Base-by-base conservation (phyloP, 2,888 invertebrate species). In the Eristalis arbustorum region DNA sequence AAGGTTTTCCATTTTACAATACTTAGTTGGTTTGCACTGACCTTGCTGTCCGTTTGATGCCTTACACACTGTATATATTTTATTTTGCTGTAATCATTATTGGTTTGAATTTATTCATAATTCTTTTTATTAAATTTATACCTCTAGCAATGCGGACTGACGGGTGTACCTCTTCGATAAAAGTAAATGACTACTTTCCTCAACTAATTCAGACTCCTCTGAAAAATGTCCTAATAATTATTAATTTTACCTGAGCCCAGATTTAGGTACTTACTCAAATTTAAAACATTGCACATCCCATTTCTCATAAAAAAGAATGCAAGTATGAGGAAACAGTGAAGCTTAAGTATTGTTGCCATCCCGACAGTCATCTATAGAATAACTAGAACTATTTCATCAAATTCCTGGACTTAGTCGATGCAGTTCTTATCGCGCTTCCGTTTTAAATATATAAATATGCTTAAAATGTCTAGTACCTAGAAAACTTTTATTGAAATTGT, bases 11-110 rank as follows among this genome's bases (percentile, higher is more conserved):
- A 95, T 93, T 88, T 95, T 92, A 91, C 95, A 95, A 89, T 94
- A 94, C 64, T 92, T 92, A 1, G 93, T 91, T 84, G 95, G 96
- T 66, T 95, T 94, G 91, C 97, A 97, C 89, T 95, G 95, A 0
- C 96, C 97, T 11, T 92, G 90, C 68, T 93, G 93, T 56, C 95
- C 95, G 57, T 93, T 92, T 1, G 94, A 93, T 76, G 91, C 96
- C 90, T 92, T 93, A 91, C 93, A 96, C 22, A 93, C 93, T 89
- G 95, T 95, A 90, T 94, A 95, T 5, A 94, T 92, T 89, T 94
- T 93, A 89, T 95, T 95, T 18, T 37, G n/a, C 84, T 84, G 42
- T 22, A 76, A 72, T 13, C n/a, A 31, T 31, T 31, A 1, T 31
- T 31, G 0, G 3, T 63, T 42, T 72, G 25, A 1, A 49, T 23